Evolutionary conservation across 92 coral and sea anemone species (phyloP).

Genomic region (Parazoanthus darwini): DNA sequence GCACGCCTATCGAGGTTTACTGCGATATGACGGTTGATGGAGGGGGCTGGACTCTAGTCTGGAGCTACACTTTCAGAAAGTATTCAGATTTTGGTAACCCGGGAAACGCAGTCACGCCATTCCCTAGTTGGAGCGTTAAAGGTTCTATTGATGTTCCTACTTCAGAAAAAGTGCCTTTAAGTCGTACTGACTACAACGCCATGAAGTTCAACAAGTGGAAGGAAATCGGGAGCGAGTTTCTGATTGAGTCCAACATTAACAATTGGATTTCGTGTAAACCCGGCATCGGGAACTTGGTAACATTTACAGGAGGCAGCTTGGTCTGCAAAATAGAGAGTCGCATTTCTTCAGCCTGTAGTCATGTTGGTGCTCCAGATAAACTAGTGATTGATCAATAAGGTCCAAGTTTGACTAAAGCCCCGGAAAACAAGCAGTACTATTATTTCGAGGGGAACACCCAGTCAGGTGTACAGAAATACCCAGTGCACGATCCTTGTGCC

Average conservation of each 20-base stretch:
- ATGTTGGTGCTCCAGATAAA: neutral
- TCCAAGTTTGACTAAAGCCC: neutral
- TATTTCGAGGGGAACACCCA: neutral
- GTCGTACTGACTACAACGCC: neutral
- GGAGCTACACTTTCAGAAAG: neutral
- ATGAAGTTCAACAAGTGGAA: neutral
- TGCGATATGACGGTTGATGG: neutral
- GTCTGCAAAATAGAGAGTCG: neutral
- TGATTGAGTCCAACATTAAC: neutral
- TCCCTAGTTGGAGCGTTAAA: neutral
- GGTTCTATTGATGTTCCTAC: neutral
- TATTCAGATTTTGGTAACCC: neutral
- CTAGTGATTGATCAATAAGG: neutral
- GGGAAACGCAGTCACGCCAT: neutral
- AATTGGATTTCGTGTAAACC: neutral
- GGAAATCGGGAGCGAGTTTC: neutral
- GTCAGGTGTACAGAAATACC: neutral
- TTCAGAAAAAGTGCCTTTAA: neutral
- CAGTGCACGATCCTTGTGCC: neutral
- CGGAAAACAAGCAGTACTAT: neutral
- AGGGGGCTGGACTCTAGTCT: constrained; percentile 3
- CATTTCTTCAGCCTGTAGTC: neutral
- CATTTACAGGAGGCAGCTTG: neutral
- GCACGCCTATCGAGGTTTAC: neutral
- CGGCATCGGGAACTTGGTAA: neutral